Base-by-base conservation (phyloP, 2,888 invertebrate species). In the Latrodectus elegans region DNA sequence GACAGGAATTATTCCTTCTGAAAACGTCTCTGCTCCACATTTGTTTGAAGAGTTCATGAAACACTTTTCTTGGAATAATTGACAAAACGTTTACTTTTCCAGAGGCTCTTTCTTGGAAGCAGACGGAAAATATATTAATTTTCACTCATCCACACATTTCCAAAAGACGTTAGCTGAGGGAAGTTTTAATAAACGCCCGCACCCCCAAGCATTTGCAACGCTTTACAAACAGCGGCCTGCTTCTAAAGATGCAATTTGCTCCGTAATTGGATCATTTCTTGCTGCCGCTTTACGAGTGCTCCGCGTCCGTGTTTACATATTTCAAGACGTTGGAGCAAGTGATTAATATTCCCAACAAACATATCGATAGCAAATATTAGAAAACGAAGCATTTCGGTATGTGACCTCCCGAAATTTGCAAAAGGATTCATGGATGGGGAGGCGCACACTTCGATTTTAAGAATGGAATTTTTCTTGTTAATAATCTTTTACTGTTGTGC, bases 251-350 rank as follows among this genome's bases (percentile, higher is more conserved):
- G 51, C 71, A n/a, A 71, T 51, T 71, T 71, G 26, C 49, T 14
- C 60, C 14, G 71, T 71, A 71, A 71, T 71, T 71, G 71, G 51
- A 49, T 71, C 71, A 71, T n/a, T 15, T 60, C 60, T 60, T 60
- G 12, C 60, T 15, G n/a, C n/a, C 14, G 14, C 60, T 6, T 15
- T 60, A 15, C 12, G 14, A 55, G 14, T 60, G n/a, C 14, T 8
- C 60, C 8, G 6, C 10, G 14, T 60, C 60, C n/a, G 60, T 60
- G 60, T 60, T 60, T 60, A 60, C 60, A 15, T 60, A n/a, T 60
- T 12, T 60, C 60, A 60, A 60, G 38, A 60, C 14, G n/a, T 1
- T 9, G 9, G 14, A 10, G n/a, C 60, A n/a, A n/a, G n/a, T 60
- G n/a, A 60, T 60, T 60, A 60, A 60, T 60, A 60, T 60, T 60